Evolutionary conservation across 2,797 vertebrate genomes (phyloP), one percentile per base, ranked within the genome.

Genomic region (Synaphobranchus kaupii): DNA sequence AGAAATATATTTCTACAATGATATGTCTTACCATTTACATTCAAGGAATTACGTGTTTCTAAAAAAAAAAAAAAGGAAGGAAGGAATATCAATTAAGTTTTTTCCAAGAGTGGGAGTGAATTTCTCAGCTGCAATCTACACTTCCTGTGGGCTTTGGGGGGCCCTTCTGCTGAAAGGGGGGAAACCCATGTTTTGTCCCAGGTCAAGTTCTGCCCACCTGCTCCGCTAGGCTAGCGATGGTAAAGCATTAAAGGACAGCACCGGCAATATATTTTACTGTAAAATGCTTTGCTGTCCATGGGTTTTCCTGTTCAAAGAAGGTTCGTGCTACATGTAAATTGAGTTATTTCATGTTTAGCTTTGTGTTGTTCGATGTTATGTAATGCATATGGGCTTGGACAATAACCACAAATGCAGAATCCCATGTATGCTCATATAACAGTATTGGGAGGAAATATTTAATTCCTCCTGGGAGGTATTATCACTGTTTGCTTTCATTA

Each of bases 361-460:
- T 12, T 47, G 78, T 34, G 80, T 90, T 68, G 87, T 89, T 63
- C 88, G 87, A 89, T 86, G 83, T 87, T 93, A 89, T 87, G 80
- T 78, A 89, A 84, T n/a, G 4, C 83, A 88, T 87, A 91, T 84
- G 87, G 81, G 88, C 89, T 84, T 87, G 86, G 90, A 90, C 76
- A 68, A 87, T 85, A 73, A 91, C 83, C 92, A 92, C 87, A 89
- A 89, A 88, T 89, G 88, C 85, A 90, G 88, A 52, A 91, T 71
- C 86, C 89, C 48, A 58, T 31, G 68, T 85, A 91, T 86, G 71
- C 87, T 89, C 82, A 87, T 87, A 89, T 86, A 17, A 8, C 71
- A 87, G 89, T 44, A 13, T 22, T 48, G 31, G 54, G 88, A 80
- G 44, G 68, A 91, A 82, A 86, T 0, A 17, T 76, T 87, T 80